Conservation (phyloP, 2,888 invertebrate species). For the Microchrysa polita region DNA sequence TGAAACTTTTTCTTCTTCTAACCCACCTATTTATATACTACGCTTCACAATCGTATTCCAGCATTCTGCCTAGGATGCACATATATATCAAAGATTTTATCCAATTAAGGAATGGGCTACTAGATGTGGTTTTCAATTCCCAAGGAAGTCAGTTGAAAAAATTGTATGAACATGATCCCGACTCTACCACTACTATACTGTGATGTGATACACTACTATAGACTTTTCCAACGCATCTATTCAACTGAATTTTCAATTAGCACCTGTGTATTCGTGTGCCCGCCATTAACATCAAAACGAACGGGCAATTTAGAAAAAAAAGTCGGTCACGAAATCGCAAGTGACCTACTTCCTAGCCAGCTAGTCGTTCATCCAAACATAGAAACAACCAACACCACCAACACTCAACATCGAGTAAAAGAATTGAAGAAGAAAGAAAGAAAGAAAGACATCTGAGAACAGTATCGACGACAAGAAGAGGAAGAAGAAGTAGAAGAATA, state of each 20-base stretch:
- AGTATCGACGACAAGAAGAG: background rate
- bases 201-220: too few relatives aligned
- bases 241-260: slow-evolving; percentile 33
- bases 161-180: background rate
- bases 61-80: too few relatives aligned
- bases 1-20: slow-evolving; percentile 17
- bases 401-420: background rate
- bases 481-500: too few relatives aligned
- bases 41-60: too few relatives aligned
- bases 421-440: background rate
- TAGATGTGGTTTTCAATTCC: slow-evolving; percentile 34
- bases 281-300: slow-evolving; percentile 44
- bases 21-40: too few relatives aligned
- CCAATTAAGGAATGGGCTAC: background rate
- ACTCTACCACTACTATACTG: background rate
- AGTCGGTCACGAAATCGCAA: slow-evolving; percentile 65
- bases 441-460: background rate
- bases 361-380: slow-evolving; percentile 4
- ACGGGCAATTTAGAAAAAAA: slow-evolving; percentile 52
- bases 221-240: too few relatives aligned
- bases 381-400: slow-evolving; percentile 12
- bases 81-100: background rate
- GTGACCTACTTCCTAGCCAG: slow-evolving; percentile 60
- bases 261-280: slow-evolving; percentile 44
- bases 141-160: background rate